Conservation (phyloP, 2,888 invertebrate species). For the Agrochola litura region DNA sequence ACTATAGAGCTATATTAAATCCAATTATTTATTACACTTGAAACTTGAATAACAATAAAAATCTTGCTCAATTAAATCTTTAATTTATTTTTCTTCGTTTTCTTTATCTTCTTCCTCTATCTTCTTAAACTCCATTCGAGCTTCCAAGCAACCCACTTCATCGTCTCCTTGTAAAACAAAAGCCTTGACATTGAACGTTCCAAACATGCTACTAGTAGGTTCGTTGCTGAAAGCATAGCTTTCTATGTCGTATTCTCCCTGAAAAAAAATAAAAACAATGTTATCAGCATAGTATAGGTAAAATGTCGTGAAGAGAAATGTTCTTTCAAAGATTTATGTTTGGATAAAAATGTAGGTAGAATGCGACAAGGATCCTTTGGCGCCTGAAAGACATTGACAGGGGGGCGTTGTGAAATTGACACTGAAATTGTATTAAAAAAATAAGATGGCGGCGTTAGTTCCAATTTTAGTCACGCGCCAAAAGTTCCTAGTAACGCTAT, state of each 20-base stretch:
- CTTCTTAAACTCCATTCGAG: conserved; percentile 11
- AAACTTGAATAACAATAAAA: neutral
- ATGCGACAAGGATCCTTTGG: neutral
- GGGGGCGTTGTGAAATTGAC: neutral
- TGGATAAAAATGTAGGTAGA: neutral
- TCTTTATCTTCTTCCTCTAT: neutral
- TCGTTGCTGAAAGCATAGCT: conserved; percentile 23
- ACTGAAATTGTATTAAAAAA: neutral
- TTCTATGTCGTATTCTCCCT: conserved; percentile 41
- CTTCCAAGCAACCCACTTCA: conserved; percentile 25
- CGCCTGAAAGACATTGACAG: neutral
- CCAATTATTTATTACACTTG: neutral
- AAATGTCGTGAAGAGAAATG: neutral
- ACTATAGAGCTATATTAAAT: neutral
- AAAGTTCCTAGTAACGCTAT: neutral
- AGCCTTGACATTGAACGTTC: conserved; percentile 12
- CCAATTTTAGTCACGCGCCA: neutral
- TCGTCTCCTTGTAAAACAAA: conserved; percentile 26
- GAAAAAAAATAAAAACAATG: neutral
- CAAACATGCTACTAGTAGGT: conserved; percentile 19
- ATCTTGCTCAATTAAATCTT: neutral
- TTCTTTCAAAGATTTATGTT: neutral
- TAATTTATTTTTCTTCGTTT: conserved; percentile 10
- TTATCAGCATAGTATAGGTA: neutral
- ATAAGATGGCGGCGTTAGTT: neutral